Evolutionary conservation across 2,797 vertebrate genomes (phyloP).

Genomic region (Apodemus agrarius): DNA sequence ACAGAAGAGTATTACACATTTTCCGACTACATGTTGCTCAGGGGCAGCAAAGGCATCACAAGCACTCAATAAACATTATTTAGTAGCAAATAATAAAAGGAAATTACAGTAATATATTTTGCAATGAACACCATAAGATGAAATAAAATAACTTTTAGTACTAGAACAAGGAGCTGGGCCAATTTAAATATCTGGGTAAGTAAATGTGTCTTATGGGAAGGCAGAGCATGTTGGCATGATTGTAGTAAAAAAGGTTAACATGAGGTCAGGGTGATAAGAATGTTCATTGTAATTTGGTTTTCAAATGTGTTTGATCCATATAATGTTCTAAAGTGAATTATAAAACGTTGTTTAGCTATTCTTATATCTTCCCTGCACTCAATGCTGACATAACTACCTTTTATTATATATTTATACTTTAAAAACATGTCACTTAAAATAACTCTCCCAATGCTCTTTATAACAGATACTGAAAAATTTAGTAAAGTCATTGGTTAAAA

Average conservation of each 20-base stretch:
- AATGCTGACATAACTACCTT: conserved; percentile 29
- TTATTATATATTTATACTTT: not conserved
- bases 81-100: conserved; percentile 72
- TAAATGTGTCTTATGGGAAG: not conserved
- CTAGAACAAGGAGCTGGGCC: not conserved
- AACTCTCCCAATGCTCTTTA: not conserved
- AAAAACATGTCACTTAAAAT: not conserved
- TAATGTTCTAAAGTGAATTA: conserved; percentile 49
- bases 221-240: not conserved
- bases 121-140: conserved; percentile 58
- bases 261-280: not conserved
- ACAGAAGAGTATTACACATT: conserved; percentile 41
- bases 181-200: conserved; percentile 19
- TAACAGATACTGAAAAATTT: conserved; percentile 28
- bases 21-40: conserved; percentile 52
- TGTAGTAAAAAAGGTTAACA: conserved; percentile 13
- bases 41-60: conserved; percentile 55
- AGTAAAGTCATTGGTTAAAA: not conserved
- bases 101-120: conserved; percentile 75
- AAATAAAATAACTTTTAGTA: conserved; percentile 63
- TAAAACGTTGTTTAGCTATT: not conserved
- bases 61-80: conserved; percentile 75
- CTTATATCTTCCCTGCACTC: not conserved
- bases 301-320: not conserved
- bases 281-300: conserved; percentile 36